phyloP scores from a whole-genome alignment of 2,888 invertebrate species.

The Panorpa germanica region DNA sequence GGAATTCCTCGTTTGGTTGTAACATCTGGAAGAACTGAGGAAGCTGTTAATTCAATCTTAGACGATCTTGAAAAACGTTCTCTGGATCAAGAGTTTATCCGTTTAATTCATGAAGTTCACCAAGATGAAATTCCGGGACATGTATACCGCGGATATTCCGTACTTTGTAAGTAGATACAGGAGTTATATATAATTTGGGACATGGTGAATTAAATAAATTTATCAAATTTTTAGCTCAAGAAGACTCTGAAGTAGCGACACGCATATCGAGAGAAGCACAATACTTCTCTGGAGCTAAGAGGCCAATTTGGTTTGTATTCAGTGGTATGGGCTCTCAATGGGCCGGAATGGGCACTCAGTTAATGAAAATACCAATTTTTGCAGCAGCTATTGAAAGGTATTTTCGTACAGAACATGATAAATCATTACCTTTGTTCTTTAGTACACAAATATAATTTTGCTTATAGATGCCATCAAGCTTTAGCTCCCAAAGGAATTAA shows the following conservation, averaged over 20 bases:
- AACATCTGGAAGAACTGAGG: slow-evolving; percentile 63
- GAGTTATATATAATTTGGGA: no score
- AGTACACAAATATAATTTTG: neutral
- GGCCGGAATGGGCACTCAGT: slow-evolving; percentile 61
- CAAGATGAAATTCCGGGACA: slow-evolving; percentile 38
- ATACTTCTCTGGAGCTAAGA: slow-evolving; percentile 38
- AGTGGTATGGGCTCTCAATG: slow-evolving; percentile 86
- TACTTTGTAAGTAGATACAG: slow-evolving; percentile 27
- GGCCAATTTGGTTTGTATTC: slow-evolving; percentile 76
- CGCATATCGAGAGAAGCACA: slow-evolving; percentile 30
- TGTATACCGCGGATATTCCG: slow-evolving; percentile 55
- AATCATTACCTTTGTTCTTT: no score
- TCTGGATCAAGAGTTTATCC: slow-evolving; percentile 39
- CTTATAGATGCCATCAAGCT: slow-evolving; percentile 28
- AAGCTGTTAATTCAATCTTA: slow-evolving; percentile 45
- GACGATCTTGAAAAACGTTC: slow-evolving; percentile 38
- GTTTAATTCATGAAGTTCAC: slow-evolving; percentile 38
- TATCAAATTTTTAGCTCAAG: slow-evolving; percentile 9
- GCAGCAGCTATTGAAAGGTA: slow-evolving; percentile 45
- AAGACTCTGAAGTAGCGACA: slow-evolving; percentile 2
- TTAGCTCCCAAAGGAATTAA: slow-evolving; percentile 40
- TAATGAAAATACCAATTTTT: slow-evolving; percentile 58
- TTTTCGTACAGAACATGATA: no score
- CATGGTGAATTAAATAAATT: slow-evolving; percentile 14
- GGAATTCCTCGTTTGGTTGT: slow-evolving; percentile 52